A percentile compares a stretch with the other conserved stretches of the same genome.
These are phyloP conservation scores for Bolinopsis microptera DNA, from an alignment of 37 sponge, comb jelly and placozoan genomes.

Conservation along the genomic window DNA sequence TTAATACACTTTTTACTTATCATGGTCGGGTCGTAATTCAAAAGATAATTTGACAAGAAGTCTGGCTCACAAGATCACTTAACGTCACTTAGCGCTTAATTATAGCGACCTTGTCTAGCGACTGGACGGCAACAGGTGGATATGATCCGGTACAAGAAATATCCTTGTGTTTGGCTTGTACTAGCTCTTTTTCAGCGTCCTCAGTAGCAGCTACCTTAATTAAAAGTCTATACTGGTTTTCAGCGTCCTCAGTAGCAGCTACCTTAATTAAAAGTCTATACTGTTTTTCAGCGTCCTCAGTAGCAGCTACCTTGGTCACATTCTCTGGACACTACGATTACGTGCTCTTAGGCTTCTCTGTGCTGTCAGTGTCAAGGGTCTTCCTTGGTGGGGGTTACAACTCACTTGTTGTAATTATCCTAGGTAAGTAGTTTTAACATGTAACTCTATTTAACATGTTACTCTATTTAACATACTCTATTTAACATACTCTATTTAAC, in stretches of 20 bases:
- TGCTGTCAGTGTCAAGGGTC: background rate
- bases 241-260: background rate
- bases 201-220: background rate
- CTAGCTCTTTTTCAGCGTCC: background rate
- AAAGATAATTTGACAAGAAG: too few relatives aligned
- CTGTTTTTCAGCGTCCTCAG: background rate
- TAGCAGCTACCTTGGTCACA: background rate
- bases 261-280: background rate
- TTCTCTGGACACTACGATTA: background rate
- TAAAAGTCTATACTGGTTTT: background rate
- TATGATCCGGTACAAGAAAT: too few relatives aligned
- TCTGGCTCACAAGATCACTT: too few relatives aligned
- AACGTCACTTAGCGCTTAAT: too few relatives aligned
- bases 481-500: too few relatives aligned
- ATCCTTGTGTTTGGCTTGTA: background rate
- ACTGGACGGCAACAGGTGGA: too few relatives aligned
- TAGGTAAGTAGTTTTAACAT: too few relatives aligned
- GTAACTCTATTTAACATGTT: too few relatives aligned
- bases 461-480: too few relatives aligned
- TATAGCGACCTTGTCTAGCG: too few relatives aligned
- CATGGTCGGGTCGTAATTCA: too few relatives aligned
- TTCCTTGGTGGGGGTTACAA: background rate
- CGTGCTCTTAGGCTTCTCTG: background rate
- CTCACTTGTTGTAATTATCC: background rate
- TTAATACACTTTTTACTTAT: too few relatives aligned